phyloP scores from a whole-genome alignment of 64 coral and sea anemone genomes.

The Porites australiensis region DNA sequence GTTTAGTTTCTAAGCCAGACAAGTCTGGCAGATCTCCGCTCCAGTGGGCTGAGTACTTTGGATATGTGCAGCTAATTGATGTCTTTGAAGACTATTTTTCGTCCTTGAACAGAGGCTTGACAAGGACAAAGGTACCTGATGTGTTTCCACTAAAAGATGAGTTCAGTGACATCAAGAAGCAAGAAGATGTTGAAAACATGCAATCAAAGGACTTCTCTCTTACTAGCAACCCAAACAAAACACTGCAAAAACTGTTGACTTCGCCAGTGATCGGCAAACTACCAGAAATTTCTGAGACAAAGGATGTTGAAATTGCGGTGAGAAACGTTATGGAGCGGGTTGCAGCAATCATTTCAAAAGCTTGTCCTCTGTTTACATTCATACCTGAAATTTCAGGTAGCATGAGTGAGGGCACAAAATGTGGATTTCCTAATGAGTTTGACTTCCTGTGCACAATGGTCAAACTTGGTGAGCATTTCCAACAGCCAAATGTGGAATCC shows the following conservation, averaged over 20 bases:
- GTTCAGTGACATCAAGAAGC: not conserved
- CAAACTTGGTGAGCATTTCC: not conserved
- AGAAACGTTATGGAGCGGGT: constrained; percentile 23
- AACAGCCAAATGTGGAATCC: constrained; percentile 20
- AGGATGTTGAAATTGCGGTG: not conserved
- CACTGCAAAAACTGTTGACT: not conserved
- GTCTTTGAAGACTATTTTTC: constrained; percentile 7
- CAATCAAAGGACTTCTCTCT: not conserved
- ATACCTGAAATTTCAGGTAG: constrained; percentile 27
- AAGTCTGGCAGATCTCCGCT: not conserved
- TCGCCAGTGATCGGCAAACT: constrained; percentile 31
- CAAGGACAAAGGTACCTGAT: not conserved
- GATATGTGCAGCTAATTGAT: constrained; percentile 5
- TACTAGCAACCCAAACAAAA: not conserved
- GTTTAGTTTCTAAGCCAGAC: constrained; percentile 14
- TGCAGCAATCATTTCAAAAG: not conserved
- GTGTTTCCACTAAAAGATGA: constrained; percentile 22
- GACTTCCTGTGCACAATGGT: constrained; percentile 34
- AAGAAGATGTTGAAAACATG: constrained; percentile 40
- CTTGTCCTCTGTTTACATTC: constrained; percentile 11
- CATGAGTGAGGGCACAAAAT: constrained; percentile 17
- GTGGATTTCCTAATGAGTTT: constrained; percentile 52
- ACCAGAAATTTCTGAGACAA: constrained; percentile 14
- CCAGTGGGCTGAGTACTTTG: constrained; percentile 29
- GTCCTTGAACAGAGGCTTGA: not conserved